phyloP scores from a whole-genome alignment of 2,888 invertebrate species.

The Fragum sueziense region DNA sequence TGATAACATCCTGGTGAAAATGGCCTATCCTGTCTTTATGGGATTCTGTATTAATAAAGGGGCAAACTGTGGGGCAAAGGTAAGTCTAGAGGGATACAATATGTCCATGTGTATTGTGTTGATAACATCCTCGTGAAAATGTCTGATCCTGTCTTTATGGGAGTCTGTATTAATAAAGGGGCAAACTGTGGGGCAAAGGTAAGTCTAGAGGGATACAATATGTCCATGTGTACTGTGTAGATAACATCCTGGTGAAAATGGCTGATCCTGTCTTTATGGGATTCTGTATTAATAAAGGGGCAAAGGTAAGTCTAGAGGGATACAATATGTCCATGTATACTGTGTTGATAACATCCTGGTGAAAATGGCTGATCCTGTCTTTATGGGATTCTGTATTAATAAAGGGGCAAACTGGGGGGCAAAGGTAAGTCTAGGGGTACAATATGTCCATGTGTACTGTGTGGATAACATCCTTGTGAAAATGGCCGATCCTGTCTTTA shows the following conservation, averaged over 20 bases:
- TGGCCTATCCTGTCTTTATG: constrained; percentile 97
- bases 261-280: constrained; percentile 98
- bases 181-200: constrained; percentile 99
- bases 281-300: constrained; percentile 93
- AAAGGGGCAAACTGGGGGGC: constrained; percentile 97
- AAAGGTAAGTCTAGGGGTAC: constrained; percentile 89
- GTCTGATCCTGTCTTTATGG: constrained; percentile 97
- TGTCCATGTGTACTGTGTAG: constrained; percentile 98
- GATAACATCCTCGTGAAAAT: constrained; percentile 99
- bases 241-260: constrained; percentile 98
- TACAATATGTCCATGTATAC: constrained; percentile 96
- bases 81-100: constrained; percentile 90
- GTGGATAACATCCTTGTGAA: constrained; percentile 99
- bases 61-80: constrained; percentile 98
- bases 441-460: constrained; percentile 98
- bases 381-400: constrained; percentile 95
- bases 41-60: constrained; percentile 95
- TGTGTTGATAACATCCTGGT: constrained; percentile 99
- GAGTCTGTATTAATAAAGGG: constrained; percentile 93
- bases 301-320: constrained; percentile 92
- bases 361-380: constrained; percentile 98
- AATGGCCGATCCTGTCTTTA: constrained; percentile 98
- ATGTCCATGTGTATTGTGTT: constrained; percentile 98
- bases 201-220: constrained; percentile 89
- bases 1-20: constrained; percentile 98